Evolutionary conservation across 2,797 vertebrate genomes (phyloP).

Genomic region (Miichthys miiuy): DNA sequence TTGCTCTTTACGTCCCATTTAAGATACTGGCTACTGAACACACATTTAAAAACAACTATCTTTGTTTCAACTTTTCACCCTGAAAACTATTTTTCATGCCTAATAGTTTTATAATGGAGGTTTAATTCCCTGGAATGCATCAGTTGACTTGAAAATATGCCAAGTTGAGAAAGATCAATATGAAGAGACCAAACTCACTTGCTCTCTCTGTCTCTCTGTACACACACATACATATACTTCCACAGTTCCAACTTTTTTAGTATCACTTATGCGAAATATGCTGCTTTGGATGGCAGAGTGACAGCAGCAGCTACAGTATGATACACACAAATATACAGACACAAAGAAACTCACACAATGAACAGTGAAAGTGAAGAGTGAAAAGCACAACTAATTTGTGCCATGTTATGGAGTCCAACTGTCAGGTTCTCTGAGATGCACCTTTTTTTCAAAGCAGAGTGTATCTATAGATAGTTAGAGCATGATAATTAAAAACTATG

Average conservation of each 20-base stretch:
- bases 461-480: too few species aligned
- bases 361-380: not conserved
- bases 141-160: constrained; percentile 44
- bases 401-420: not conserved
- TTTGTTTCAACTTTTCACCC: constrained; percentile 17
- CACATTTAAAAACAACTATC: constrained; percentile 1
- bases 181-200: constrained; percentile 21
- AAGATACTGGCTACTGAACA: not conserved
- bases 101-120: constrained; percentile 29
- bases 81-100: constrained; percentile 16
- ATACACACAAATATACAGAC: not conserved
- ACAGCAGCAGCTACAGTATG: not conserved
- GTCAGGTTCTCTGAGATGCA: not conserved
- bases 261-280: not conserved
- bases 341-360: not conserved
- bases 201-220: not conserved
- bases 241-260: not conserved
- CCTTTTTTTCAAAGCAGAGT: not conserved
- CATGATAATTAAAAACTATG: too few species aligned
- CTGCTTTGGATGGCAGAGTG: not conserved
- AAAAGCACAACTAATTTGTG: constrained; percentile 1
- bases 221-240: not conserved
- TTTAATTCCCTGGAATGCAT: constrained; percentile 44
- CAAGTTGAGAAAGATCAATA: constrained; percentile 60
- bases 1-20: not conserved